Evolutionary conservation across 2,113 vertebrate species (phyloP), one percentile per base, ranked within the genome.

Genomic region (Recurvirostra avosetta): DNA sequence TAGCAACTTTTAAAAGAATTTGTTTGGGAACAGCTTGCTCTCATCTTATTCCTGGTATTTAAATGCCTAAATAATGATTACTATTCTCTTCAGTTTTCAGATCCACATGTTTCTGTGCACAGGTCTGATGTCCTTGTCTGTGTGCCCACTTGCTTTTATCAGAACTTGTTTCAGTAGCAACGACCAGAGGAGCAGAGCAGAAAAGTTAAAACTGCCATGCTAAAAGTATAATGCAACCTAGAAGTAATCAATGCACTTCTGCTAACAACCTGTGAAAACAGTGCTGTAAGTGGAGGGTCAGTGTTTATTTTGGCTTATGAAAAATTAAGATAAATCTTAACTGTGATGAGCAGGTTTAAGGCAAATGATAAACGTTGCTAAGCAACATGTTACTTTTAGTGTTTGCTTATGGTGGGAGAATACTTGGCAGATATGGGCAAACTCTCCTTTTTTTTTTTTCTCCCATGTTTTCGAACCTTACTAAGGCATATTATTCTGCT

Each of bases 251-350:
- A 92, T 98, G 96, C 82, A 97, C 91, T 97, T 96, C 92, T 92
- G 93, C 94, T 97, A 98, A 98, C 94, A 97, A 98, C 95, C 79
- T 97, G 93, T 98, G 97, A 98, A 98, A 98, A 97, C 96, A 98
- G 94, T 97, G 93, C 96, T 97, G 96, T 97, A 97, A 98, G 97
- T 98, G 89, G 95, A 95, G 80, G 77, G 82, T n/a, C 92, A 67
- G 53, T 97, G 97, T 98, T 99, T 99, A 96, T 98, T 98, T 98
- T 99, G 98, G 97, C 96, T 96, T 87, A 76, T 81, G 94, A 97
- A 98, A 97, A 62, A 91, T 96, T 97, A 97, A 97, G 97, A 98
- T 98, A 98, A 98, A 94, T 97, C 58, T 72, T 96, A 97, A 70
- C 76, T 94, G 87, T 88, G 95, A 98, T 98, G 98, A 98, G 94